A percentile compares a stretch with the other conserved stretches of the same genome.
Evolutionary conservation across 1,140 invertebrate genomes (phyloP).

Genomic region (Sycophila sp.): DNA sequence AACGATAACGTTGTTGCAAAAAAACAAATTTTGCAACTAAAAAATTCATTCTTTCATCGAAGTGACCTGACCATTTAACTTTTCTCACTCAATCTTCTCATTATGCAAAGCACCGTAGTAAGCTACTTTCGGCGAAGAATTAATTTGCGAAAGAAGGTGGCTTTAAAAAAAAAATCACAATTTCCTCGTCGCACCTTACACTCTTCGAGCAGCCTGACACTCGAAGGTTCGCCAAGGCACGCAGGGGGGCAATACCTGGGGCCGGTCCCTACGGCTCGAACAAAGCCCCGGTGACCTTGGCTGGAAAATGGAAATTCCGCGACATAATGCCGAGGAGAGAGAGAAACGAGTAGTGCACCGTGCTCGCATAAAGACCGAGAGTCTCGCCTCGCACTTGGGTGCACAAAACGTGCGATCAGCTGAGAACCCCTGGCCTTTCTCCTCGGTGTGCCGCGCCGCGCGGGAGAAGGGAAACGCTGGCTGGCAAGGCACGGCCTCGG

Average conservation of each 20-base stretch:
- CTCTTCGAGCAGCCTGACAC: no score
- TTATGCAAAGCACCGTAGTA: no score
- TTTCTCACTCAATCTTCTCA: no score
- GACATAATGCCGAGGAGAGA: not conserved
- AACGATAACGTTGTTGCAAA: no score
- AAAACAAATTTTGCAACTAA: no score
- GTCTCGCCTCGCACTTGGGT: conserved; percentile 30
- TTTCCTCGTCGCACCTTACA: no score
- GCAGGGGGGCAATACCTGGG: no score
- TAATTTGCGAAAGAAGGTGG: not conserved
- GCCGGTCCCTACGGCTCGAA: no score
- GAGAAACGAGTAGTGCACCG: conserved; percentile 28
- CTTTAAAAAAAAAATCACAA: no score
- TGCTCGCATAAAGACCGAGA: not conserved
- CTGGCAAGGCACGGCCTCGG: not conserved
- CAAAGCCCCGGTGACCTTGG: conserved; percentile 22
- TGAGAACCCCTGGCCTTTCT: conserved; percentile 65
- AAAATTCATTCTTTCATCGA: no score
- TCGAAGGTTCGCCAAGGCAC: no score
- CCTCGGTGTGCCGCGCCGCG: conserved; percentile 29
- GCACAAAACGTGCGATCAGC: conserved; percentile 36
- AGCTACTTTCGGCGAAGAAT: not conserved
- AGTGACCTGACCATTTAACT: no score
- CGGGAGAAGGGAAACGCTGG: not conserved
- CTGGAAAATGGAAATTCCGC: conserved; percentile 20